Evolutionary conservation across 2,888 invertebrate genomes (phyloP), one percentile per base, ranked within the genome.

Genomic region (Drosophila nr. perissopoda): DNA sequence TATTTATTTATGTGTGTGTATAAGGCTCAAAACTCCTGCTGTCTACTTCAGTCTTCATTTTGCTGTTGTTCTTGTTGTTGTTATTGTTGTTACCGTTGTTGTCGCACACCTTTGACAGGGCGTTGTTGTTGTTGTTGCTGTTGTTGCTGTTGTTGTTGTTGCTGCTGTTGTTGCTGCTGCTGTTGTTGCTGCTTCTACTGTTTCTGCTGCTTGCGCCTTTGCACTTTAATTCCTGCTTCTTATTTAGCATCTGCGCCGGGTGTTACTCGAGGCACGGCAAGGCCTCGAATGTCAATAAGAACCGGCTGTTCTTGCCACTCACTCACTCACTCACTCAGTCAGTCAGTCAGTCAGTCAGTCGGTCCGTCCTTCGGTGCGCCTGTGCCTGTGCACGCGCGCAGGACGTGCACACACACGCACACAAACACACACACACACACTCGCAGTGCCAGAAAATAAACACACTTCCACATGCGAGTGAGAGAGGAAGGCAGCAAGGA

Each of bases 241-340:
- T 86, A 81, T 87, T 83, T 88, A 88, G 79, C 87, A 88, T 89
- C 87, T 88, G 87, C 87, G 87, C 87, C 87, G 87, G 87, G 89
- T 88, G 87, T 88, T 89, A 76, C 80, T 71, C 59, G 70, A 74
- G 73, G 65, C 67, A 70, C 21, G 46, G 56, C 65, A 66, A 52
- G 49, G 51, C 66, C 76, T 61, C 79, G 67, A 80, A 81, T 80
- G 80, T 80, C 80, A 80, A 80, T 80, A 80, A 78, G 80, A 78
- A 75, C 71, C 77, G 66, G 80, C 81, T 63, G 76, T 73, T 82
- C 77, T 71, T 81, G 76, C 79, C 66, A 70, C 38, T 77, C 75
- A 56, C 61, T 70, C 70, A 64, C 52, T 42, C 70, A 61, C 31
- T 33, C 74, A 27, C 21, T 34, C 52, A 48, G 40, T 56, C 66